These are phyloP conservation scores for Oxytorus armatus DNA, from an alignment of 2,888 invertebrate genomes.

Conservation along the genomic window DNA sequence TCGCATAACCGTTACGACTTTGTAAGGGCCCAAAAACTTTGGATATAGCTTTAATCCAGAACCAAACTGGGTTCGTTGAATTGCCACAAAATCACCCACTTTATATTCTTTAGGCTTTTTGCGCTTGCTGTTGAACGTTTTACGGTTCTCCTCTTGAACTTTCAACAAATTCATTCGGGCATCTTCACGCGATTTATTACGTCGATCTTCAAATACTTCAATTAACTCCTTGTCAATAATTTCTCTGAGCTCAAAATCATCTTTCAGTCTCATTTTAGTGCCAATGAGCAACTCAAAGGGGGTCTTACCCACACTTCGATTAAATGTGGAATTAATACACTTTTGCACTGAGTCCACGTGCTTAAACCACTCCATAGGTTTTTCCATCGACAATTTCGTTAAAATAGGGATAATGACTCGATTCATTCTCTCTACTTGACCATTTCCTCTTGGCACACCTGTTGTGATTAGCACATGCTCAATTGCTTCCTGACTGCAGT, in stretches of 20 bases:
- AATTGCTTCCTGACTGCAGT: conserved; percentile 49
- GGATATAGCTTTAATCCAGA: conserved; percentile 56
- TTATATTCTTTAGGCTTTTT: conserved; percentile 68
- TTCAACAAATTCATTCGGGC: conserved; percentile 64
- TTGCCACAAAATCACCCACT: conserved; percentile 63
- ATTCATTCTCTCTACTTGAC: conserved; percentile 52
- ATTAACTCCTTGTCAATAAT: conserved; percentile 49
- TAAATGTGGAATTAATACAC: conserved; percentile 28
- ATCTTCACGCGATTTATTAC: conserved; percentile 45
- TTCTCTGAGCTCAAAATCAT: too few species aligned
- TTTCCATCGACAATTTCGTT: conserved; percentile 58
- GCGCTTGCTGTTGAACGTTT: conserved; percentile 57
- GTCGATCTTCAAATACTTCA: conserved; percentile 61
- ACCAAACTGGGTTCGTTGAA: conserved; percentile 68
- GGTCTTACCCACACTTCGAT: conserved; percentile 33
- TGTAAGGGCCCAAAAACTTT: conserved; percentile 63
- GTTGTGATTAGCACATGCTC: conserved; percentile 73
- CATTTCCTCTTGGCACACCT: conserved; percentile 70
- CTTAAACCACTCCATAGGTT: conserved; percentile 50
- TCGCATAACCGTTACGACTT: too few species aligned
- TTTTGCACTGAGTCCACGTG: conserved; percentile 39
- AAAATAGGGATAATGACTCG: conserved; percentile 57
- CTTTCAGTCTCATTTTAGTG: conserved; percentile 28
- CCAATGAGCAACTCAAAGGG: conserved; percentile 53
- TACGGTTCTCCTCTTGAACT: conserved; percentile 73